phyloP scores from a whole-genome alignment of 1,140 invertebrate genomes.

The Apolygus lucorum region DNA sequence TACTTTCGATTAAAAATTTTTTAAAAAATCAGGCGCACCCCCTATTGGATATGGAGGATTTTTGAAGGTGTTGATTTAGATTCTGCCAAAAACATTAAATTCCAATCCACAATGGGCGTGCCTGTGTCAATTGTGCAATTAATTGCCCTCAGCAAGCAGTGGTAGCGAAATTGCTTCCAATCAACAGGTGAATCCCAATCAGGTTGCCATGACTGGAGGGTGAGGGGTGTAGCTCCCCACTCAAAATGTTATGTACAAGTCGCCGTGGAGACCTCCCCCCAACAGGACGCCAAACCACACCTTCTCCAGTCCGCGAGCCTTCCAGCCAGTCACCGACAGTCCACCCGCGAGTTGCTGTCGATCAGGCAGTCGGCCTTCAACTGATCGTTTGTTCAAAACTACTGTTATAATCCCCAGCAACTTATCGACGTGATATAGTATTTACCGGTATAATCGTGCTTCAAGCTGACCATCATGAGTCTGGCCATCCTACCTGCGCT shows the following conservation, averaged over 20 bases:
- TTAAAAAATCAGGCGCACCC: too few relatives aligned
- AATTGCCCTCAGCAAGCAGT: too few relatives aligned
- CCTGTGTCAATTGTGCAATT: too few relatives aligned
- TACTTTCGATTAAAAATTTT: too few relatives aligned
- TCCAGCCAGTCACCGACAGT: background rate
- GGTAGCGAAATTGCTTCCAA: too few relatives aligned
- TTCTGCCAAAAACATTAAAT: too few relatives aligned
- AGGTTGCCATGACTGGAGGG: too few relatives aligned
- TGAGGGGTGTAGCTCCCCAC: background rate
- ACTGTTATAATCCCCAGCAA: background rate
- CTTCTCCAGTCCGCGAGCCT: background rate
- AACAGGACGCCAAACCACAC: background rate
- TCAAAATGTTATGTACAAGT: background rate
- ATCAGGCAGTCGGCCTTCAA: background rate
- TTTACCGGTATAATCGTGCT: background rate
- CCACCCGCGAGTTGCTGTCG: background rate
- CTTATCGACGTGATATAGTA: background rate
- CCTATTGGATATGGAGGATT: too few relatives aligned
- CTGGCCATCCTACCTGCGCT: background rate
- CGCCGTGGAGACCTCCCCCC: background rate
- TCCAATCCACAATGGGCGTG: too few relatives aligned
- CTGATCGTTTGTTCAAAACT: background rate
- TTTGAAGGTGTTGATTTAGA: too few relatives aligned
- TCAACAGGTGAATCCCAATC: too few relatives aligned
- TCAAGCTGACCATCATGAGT: background rate